A percentile compares a stretch with the other conserved stretches of the same genome.
Evolutionary conservation across 23 tunicate species (phyloP).

Genomic region (Trididemnum clinides): DNA sequence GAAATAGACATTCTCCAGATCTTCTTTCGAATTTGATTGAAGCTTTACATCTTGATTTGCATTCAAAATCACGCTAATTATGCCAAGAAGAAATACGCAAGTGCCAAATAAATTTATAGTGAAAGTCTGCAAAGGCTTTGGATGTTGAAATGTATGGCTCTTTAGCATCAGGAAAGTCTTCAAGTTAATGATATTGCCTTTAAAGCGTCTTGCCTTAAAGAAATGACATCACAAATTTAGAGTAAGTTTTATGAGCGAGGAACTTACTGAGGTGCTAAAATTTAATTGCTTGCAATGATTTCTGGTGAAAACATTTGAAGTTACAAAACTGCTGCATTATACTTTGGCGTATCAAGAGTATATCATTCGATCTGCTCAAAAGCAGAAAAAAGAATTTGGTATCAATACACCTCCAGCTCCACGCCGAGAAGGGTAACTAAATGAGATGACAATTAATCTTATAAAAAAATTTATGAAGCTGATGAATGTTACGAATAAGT

Average conservation of each 20-base stretch:
- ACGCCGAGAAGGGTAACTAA: background rate
- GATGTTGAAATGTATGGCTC: background rate
- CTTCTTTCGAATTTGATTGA: background rate
- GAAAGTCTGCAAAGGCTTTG: too few relatives aligned
- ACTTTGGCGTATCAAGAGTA: background rate
- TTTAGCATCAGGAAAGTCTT: background rate
- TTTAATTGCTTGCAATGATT: background rate
- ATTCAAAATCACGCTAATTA: background rate
- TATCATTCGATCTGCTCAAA: background rate
- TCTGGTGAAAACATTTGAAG: background rate
- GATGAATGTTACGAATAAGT: background rate
- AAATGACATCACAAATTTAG: background rate
- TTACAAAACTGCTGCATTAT: background rate
- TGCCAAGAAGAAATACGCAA: background rate
- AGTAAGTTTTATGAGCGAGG: background rate
- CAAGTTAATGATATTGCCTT: background rate
- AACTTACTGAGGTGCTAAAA: background rate
- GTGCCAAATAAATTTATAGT: background rate
- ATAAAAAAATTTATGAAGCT: background rate
- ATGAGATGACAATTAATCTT: background rate
- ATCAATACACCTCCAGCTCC: background rate
- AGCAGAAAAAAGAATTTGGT: background rate
- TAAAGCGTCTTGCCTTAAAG: background rate
- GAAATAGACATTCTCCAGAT: background rate
- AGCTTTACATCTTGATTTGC: background rate